A percentile compares a stretch with the other conserved stretches of the same genome.
These are phyloP conservation scores for Rhagonycha lutea DNA, from an alignment of 2,888 invertebrate genomes.

Conservation along the genomic window DNA sequence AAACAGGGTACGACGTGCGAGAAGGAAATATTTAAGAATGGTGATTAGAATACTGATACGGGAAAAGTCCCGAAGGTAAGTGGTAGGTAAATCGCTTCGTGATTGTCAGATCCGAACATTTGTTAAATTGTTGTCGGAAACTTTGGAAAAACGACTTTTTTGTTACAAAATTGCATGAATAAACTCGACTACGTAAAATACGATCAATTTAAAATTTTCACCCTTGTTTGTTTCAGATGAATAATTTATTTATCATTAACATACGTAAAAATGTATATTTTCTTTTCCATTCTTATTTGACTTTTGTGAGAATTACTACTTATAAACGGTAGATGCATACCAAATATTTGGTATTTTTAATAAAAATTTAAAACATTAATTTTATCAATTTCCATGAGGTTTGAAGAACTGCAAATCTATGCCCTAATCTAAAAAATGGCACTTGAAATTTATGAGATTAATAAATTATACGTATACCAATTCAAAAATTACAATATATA, in stretches of 20 bases:
- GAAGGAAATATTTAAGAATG: conserved; percentile 13
- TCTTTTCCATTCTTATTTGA: neutral
- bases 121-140: conserved; percentile 5
- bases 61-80: conserved; percentile 7
- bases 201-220: neutral
- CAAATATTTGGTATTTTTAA: too few species aligned
- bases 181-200: neutral
- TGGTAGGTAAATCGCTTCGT: neutral
- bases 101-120: conserved; percentile 13
- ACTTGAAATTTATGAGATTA: too few species aligned
- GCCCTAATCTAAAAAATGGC: too few species aligned
- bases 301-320: too few species aligned
- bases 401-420: too few species aligned
- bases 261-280: neutral
- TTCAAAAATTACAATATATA: too few species aligned
- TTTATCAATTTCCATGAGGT: too few species aligned
- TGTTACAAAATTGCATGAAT: conserved; percentile 2
- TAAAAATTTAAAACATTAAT: too few species aligned
- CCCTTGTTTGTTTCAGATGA: neutral
- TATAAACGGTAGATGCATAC: neutral
- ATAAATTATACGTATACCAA: too few species aligned
- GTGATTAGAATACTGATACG: conserved; percentile 18
- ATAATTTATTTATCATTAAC: neutral
- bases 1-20: conserved; percentile 10
- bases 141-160: conserved; percentile 11